A percentile compares a stretch with the other conserved stretches of the same genome.
These are phyloP conservation scores for Tupiocoris notatus DNA, from an alignment of 2,888 invertebrate genomes.

Conservation along the genomic window DNA sequence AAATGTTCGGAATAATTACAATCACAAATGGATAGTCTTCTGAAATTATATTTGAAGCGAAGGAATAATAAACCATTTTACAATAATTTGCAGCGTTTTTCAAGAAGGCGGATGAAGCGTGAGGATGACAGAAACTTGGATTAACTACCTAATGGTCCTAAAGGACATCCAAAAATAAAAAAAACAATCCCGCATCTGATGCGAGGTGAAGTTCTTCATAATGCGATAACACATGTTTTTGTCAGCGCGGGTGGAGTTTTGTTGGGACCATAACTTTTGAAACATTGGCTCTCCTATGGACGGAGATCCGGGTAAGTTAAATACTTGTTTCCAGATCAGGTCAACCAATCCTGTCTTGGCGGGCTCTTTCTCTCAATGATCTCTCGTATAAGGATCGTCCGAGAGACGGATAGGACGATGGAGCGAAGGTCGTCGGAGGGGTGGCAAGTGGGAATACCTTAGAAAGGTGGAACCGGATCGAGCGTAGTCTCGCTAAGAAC, in stretches of 20 bases:
- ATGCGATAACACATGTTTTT: neutral
- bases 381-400: constrained; percentile 22
- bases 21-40: no score
- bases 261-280: neutral
- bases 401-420: neutral
- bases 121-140: no score
- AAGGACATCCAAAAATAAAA: no score
- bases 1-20: no score
- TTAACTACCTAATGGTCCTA: no score
- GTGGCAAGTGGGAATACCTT: constrained; percentile 11
- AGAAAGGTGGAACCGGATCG: constrained; percentile 36
- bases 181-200: no score
- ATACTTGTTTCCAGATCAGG: constrained; percentile 39
- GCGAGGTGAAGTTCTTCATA: no score
- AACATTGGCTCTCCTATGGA: neutral
- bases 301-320: constrained; percentile 32
- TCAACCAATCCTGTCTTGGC: constrained; percentile 14
- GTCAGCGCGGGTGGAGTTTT: neutral
- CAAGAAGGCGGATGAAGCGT: no score
- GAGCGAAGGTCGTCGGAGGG: neutral
- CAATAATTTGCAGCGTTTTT: no score
- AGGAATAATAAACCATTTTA: no score
- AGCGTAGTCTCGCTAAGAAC: neutral
- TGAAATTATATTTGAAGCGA: no score
- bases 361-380: constrained; percentile 36